Base-by-base conservation (phyloP, 2,797 vertebrate species). In the Oceanodroma leucorhoa region DNA sequence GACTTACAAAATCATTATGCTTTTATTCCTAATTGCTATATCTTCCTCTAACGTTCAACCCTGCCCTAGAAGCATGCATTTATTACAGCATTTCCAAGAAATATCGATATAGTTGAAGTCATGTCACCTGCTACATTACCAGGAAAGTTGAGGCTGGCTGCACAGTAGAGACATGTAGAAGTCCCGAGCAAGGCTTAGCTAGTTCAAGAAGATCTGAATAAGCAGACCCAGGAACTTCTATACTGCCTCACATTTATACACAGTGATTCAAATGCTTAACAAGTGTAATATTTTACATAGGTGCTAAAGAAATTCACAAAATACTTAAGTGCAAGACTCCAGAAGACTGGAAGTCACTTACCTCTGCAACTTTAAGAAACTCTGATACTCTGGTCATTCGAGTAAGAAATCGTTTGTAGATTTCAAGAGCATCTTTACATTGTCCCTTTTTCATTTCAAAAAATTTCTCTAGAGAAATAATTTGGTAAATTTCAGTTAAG, bases 381-480 rank as follows among this genome's bases (percentile, higher is more conserved):
- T 99, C 99, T n/a, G 99, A 99, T 72, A 99, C 99, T 75, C 99
- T 98, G 36, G 99, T 99, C 99, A 99, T 99, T 96, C 99, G 98
- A 64, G 99, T 99, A 90, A 99, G 98, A 98, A 99, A 99, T 85
- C 98, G 98, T 97, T 99, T 99, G 98, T 99, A 99, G 97, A 99
- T 99, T 98, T 99, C 99, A 96, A 99, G 98, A 36, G 99, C 99
- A 36, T 99, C 99, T 98, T 99, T 99, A 98, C 99, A 99, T 81
- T 99, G 99, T 84, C 99, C 99, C 96, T 99, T 99, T 98, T 99
- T 99, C 99, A 99, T 99, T 98, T 99, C 99, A 98, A 99, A 99
- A 97, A 99, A 99, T 96, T 99, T 99, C 98, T 99, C 99, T 99
- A 81, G 57, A 95, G 96, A 87, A 96, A 95, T 54, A 93, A 94